Base-by-base conservation (phyloP, 1,140 invertebrate genomes). In the Helicoverpa armigera region DNA sequence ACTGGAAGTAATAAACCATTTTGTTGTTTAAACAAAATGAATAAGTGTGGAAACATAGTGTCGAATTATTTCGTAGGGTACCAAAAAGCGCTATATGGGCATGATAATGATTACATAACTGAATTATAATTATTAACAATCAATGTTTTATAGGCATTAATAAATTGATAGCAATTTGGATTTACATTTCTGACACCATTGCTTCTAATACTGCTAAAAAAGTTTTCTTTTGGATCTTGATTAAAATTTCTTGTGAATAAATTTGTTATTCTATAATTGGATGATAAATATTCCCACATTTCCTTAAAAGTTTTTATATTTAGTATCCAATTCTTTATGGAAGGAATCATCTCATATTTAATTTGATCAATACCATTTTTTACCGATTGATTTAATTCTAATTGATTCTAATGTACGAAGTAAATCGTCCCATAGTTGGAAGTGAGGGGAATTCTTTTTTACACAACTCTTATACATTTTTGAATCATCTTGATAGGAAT, bases 301-400 rank as follows among this genome's bases (percentile, higher is more conserved):
- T 73, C 63, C n/a, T 60, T 58, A 72, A 73, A 73, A 10, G 70
- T 73, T 35, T 56, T 73, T n/a, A 73, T 73, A 73, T 73, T 73
- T 0, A 7, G 50, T 29, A 73, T 73, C 70, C 70, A 73, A 73
- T 73, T 54, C 16, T 35, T 73, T 2, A 56, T 51, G 0, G 53
- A 73, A 54, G 70, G 70, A 58, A 73, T 73, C 4, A 31, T 13
- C 7, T 73, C 70, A 73, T 73, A 35, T 16, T 73, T 73, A 16
- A 73, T 73, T 29, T 16, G 14, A 2, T 31, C 67, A 54, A 2
- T 4, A 29, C 18, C 13, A 70, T 70, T 54, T 70, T 14, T 53
- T 29, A 18, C 12, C 10, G 3, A 61, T 5, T 61, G 51, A 54
- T 61, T 75, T 61, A 61, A 61, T 61, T 61, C 50, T 54, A 10